phyloP scores from a whole-genome alignment of 2,888 invertebrate species.

The Tortricodes alternella region DNA sequence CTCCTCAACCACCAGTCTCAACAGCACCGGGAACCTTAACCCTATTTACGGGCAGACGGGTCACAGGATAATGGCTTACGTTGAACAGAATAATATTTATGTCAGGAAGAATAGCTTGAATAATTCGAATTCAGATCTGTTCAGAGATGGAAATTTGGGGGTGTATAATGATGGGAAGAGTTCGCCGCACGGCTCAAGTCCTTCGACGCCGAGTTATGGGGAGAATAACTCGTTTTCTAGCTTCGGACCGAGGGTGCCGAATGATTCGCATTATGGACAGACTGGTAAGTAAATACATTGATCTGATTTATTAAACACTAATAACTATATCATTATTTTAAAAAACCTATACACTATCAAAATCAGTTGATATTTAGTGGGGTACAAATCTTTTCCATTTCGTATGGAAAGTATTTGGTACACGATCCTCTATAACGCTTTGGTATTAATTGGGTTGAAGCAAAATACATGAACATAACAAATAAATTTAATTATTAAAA shows the following conservation, averaged over 20 bases:
- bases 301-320: too few species aligned
- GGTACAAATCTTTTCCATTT: too few species aligned
- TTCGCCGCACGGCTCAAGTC: slow-evolving; percentile 68
- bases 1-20: slow-evolving; percentile 61
- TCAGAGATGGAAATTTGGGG: slow-evolving; percentile 56
- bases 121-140: slow-evolving; percentile 63
- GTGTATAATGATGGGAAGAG: slow-evolving; percentile 52
- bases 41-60: slow-evolving; percentile 78
- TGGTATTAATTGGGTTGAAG: too few species aligned
- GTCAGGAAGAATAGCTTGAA: slow-evolving; percentile 74
- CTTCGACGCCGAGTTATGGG: slow-evolving; percentile 68
- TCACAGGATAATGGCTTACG: slow-evolving; percentile 67
- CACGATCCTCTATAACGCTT: too few species aligned
- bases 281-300: too few species aligned
- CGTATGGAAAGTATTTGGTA: too few species aligned
- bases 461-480: too few species aligned
- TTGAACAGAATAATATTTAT: slow-evolving; percentile 65
- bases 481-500: too few species aligned
- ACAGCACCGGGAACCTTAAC: slow-evolving; percentile 70
- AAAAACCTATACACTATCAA: too few species aligned
- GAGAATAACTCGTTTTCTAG: slow-evolving; percentile 71
- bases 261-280: slow-evolving; percentile 73
- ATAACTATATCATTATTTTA: too few species aligned
- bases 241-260: slow-evolving; percentile 66
- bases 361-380: too few species aligned